A percentile compares a stretch with the other conserved stretches of the same genome.
phyloP scores from a whole-genome alignment of 2,888 invertebrate genomes.

The Marasmarcha lunaedactyla region DNA sequence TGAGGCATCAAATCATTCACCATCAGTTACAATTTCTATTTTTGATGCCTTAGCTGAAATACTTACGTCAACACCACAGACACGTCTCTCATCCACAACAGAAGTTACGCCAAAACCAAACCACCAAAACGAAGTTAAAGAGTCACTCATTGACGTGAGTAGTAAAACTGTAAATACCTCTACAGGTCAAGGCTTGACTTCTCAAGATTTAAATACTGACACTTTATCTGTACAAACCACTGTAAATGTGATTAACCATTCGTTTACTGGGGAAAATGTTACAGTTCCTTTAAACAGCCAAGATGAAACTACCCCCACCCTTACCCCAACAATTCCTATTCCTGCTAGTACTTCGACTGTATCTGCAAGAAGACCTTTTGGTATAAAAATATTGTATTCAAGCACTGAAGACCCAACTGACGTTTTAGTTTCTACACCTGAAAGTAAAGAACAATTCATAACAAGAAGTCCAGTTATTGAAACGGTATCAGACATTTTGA shows the following conservation, averaged over 20 bases:
- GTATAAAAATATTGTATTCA: slow-evolving; percentile 58
- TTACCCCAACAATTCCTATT: slow-evolving; percentile 25
- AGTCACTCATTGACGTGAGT: slow-evolving; percentile 65
- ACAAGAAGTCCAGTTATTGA: slow-evolving; percentile 46
- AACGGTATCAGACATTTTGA: slow-evolving; percentile 59
- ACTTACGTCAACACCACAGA: slow-evolving; percentile 63
- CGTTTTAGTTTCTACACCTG: slow-evolving; percentile 42
- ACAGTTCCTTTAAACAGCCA: slow-evolving; percentile 46
- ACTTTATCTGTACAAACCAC: slow-evolving; percentile 64
- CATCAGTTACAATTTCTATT: slow-evolving; percentile 70
- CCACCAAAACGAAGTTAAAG: slow-evolving; percentile 44
- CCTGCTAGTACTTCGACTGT: slow-evolving; percentile 46
- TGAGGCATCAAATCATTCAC: slow-evolving; percentile 68
- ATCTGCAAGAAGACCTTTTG: slow-evolving; percentile 61
- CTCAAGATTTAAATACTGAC: slow-evolving; percentile 48
- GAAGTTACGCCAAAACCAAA: slow-evolving; percentile 46
- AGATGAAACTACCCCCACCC: slow-evolving; percentile 34
- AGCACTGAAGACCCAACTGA: slow-evolving; percentile 53
- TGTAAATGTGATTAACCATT: slow-evolving; percentile 61
- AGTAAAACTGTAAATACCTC: slow-evolving; percentile 61
- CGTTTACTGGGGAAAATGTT: slow-evolving; percentile 49
- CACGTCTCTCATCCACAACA: slow-evolving; percentile 51
- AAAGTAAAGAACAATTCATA: slow-evolving; percentile 29
- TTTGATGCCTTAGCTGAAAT: slow-evolving; percentile 72
- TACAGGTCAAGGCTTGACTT: slow-evolving; percentile 33